phyloP scores from a whole-genome alignment of 2,888 invertebrate genomes.

The Petrolisthes cinctipes region DNA sequence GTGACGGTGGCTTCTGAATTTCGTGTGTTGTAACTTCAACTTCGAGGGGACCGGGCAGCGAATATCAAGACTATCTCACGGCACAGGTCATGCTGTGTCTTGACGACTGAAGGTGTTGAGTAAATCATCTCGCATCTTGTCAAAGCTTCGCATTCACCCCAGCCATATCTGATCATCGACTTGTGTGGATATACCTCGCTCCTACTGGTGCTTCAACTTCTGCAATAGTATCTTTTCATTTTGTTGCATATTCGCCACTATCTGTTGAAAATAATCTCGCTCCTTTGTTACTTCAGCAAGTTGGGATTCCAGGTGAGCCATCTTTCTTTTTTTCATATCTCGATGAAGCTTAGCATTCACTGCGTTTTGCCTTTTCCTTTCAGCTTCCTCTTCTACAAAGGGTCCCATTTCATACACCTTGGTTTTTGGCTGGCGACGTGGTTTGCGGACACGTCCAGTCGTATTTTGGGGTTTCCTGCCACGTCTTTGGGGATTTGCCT shows the following conservation, averaged over 20 bases:
- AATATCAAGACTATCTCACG: too few species aligned
- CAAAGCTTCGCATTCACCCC: too few species aligned
- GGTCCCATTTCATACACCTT: conserved; percentile 24
- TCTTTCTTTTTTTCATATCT: background rate
- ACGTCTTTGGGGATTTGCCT: conserved; percentile 3
- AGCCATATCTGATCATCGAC: too few species aligned
- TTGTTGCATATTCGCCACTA: background rate
- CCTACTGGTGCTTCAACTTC: background rate
- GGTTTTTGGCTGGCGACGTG: background rate
- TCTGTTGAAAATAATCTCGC: background rate
- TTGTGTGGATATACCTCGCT: background rate
- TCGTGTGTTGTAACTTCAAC: too few species aligned
- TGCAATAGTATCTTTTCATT: background rate
- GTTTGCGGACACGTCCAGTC: background rate
- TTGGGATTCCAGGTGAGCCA: background rate
- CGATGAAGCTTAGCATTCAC: conserved; percentile 16
- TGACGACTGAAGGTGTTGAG: too few species aligned
- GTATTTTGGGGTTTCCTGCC: conserved; percentile 8
- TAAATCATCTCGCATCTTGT: too few species aligned
- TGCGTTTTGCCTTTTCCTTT: conserved; percentile 25
- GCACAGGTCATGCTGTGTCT: too few species aligned
- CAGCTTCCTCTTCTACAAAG: background rate
- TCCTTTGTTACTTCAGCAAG: background rate
- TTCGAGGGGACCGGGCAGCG: too few species aligned
- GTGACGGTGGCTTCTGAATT: too few species aligned